These are phyloP conservation scores for Apis laboriosa DNA, from an alignment of 1,140 invertebrate species.

Conservation along the genomic window DNA sequence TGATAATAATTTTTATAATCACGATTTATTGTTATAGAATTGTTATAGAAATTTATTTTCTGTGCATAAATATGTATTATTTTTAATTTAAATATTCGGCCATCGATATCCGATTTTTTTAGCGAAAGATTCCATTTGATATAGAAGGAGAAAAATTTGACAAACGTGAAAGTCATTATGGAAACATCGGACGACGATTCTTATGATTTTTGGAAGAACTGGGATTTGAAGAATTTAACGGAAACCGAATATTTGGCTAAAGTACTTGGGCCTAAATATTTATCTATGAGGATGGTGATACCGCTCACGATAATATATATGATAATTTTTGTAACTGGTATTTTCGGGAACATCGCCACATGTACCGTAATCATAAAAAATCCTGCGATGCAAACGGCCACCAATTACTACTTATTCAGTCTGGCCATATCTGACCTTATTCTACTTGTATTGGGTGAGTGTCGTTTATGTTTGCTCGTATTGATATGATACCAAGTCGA, in stretches of 20 bases:
- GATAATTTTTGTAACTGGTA: slow-evolving; percentile 91
- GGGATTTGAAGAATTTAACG: slow-evolving; percentile 67
- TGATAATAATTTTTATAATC: slow-evolving; percentile 32
- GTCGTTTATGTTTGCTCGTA: background rate
- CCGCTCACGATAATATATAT: slow-evolving; percentile 89
- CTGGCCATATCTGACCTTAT: slow-evolving; percentile 89
- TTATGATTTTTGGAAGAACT: slow-evolving; percentile 53
- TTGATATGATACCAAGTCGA: background rate
- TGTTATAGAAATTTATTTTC: background rate
- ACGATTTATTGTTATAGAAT: slow-evolving; percentile 23
- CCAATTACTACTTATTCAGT: slow-evolving; percentile 97
- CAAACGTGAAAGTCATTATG: slow-evolving; percentile 17
- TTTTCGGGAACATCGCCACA: slow-evolving; percentile 93
- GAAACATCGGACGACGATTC: slow-evolving; percentile 10
- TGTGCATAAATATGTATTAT: no score
- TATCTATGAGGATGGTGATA: slow-evolving; percentile 78
- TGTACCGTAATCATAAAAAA: slow-evolving; percentile 94
- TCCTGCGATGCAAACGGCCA: slow-evolving; percentile 90
- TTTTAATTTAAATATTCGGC: background rate
- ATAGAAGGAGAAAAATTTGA: background rate
- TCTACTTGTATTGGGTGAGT: slow-evolving; percentile 87
- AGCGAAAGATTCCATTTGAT: background rate
- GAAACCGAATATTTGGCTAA: slow-evolving; percentile 74
- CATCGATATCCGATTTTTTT: background rate
- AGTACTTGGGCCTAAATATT: slow-evolving; percentile 77